Evolutionary conservation across 2,113 vertebrate species (phyloP), one percentile per base, ranked within the genome.

Genomic region (Strix aluco): DNA sequence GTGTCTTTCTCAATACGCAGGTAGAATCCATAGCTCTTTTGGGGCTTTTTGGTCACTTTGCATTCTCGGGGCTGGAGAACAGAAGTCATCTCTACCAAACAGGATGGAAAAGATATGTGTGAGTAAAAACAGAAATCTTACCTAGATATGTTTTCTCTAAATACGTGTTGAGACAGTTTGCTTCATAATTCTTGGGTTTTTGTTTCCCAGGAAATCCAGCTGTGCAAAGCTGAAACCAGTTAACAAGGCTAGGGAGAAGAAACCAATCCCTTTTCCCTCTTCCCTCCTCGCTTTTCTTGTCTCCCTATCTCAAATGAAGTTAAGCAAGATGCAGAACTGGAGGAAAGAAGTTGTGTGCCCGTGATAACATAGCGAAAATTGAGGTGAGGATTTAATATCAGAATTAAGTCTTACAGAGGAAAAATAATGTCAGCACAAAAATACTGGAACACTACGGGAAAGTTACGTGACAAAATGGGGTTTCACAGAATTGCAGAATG

Each of bases 1-100:
- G 97, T 98, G 26, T 98, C 98, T 46, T 98, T 97, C 97, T 99
- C 99, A 10, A 98, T 36, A 13, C 99, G 98, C 83, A 99, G 95
- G 97, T 95, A 99, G 97, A 99, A 99, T 75, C 99, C 99, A 1
- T 98, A 99, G 19, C 61, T 98, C 67, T 99, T 97, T 5, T 97
- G 98, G 9, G 98, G 97, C 55, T 90, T 96, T 97, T 99, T 99
- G 87, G 92, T 98, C 67, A 99, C 95, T 84, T 97, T 96, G 13
- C 99, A 99, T 93, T 99, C 98, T 81, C 98, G 98, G 8, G 98
- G 98, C 69, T 97, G 98, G 96, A 98, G 75, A 38, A 78, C 54
- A 18, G 88, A 96, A 57, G 98, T 96, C 99, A 99, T 99, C 94
- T 97, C 98, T 98, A 19, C 46, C n/a, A 81, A 65, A 52, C 15